A percentile compares a stretch with the other conserved stretches of the same genome.
Conservation (phyloP, 2,797 vertebrate species). For the Falco cherrug region DNA sequence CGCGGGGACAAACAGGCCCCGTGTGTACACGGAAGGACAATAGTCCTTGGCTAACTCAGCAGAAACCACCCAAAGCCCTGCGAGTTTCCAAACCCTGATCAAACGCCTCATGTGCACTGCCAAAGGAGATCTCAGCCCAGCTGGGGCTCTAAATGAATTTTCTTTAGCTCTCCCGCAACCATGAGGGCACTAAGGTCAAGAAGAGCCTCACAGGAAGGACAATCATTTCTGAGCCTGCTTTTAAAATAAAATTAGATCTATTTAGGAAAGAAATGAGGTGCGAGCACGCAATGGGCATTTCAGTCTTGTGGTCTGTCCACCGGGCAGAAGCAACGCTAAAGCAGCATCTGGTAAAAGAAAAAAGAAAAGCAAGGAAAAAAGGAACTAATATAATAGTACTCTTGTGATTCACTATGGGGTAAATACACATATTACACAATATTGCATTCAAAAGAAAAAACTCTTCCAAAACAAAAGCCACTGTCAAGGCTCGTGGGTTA, state of each 20-base stretch:
- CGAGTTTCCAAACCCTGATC: not conserved
- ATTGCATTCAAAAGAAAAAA: not conserved
- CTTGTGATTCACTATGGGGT: not conserved
- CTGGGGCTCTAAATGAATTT: not conserved
- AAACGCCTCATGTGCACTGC: not conserved
- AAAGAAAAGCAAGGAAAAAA: not conserved
- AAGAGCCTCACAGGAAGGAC: not conserved
- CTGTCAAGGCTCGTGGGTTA: not conserved
- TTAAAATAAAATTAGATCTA: not conserved
- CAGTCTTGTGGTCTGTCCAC: not conserved
- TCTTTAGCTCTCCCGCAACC: not conserved
- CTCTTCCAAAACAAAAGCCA: not conserved
- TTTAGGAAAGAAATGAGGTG: not conserved
- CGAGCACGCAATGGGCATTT: not conserved
- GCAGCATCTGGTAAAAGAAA: not conserved
- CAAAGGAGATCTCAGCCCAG: not conserved
- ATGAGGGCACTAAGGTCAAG: accelerated
- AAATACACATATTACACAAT: not conserved
- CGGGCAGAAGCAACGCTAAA: not conserved
- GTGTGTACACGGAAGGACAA: not conserved
- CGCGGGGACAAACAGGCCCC: not conserved
- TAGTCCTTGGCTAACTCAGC: not conserved
- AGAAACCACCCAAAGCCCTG: not conserved
- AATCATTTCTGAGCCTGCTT: not conserved
- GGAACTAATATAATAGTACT: not conserved